Conservation (phyloP, 2,113 vertebrate genomes). For the Oncorhynchus clarkii region DNA sequence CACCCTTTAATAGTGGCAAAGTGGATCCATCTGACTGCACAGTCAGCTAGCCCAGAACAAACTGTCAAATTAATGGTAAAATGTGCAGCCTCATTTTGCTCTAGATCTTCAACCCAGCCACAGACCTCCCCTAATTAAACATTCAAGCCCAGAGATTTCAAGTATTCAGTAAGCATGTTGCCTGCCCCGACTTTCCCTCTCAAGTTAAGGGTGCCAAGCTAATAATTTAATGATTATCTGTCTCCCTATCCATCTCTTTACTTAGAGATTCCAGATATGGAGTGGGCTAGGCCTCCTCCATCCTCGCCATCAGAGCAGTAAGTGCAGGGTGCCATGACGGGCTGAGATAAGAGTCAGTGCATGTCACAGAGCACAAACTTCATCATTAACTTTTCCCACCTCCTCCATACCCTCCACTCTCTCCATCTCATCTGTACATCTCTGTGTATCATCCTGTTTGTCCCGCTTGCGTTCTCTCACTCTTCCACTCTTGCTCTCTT, state of each 20-base stretch:
- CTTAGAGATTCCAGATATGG: too few relatives aligned
- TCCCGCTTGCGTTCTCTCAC: too few relatives aligned
- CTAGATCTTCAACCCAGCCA: conserved; percentile 1
- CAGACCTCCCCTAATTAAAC: conserved; percentile 2
- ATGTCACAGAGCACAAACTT: not conserved
- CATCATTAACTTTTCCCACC: not conserved
- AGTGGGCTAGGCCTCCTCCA: too few relatives aligned
- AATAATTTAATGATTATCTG: conserved; percentile 1
- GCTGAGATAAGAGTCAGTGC: not conserved
- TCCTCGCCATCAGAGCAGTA: not conserved
- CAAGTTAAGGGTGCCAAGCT: not conserved
- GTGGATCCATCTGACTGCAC: too few relatives aligned
- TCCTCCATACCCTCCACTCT: not conserved
- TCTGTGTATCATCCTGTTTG: not conserved
- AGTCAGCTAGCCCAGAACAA: not conserved
- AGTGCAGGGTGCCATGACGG: too few relatives aligned
- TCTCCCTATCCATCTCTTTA: not conserved
- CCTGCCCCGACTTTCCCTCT: not conserved
- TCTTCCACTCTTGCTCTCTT: not conserved
- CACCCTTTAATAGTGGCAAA: too few relatives aligned
- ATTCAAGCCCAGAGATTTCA: conserved; percentile 16
- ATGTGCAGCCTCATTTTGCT: not conserved
- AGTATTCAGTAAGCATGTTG: not conserved
- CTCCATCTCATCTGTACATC: not conserved
- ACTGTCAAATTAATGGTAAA: not conserved